Percentiles rank a stretch among this genome's conserved stretches.
phyloP scores from a whole-genome alignment of 2,113 vertebrate species.

The Henicopernis longicauda region DNA sequence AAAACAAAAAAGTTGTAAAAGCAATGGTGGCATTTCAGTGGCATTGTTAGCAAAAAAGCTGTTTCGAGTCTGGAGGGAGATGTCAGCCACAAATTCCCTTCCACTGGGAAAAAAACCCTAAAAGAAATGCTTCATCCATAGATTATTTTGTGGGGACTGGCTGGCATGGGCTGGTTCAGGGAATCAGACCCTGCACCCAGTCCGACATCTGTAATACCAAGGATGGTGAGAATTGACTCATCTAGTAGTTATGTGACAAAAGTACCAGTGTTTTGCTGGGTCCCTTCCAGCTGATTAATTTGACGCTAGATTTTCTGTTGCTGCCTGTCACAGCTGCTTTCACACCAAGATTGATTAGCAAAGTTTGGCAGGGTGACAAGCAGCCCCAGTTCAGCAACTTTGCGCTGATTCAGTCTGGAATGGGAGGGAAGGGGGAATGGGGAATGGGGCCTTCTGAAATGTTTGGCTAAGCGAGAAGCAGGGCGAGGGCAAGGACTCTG shows the following conservation, averaged over 20 bases:
- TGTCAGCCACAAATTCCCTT: not conserved
- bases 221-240: not conserved
- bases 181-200: not conserved
- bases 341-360: not conserved
- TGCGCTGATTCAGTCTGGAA: not conserved
- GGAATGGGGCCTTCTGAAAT: not conserved
- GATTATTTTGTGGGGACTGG: not conserved
- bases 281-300: constrained; percentile 10
- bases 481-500: not conserved
- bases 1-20: not conserved
- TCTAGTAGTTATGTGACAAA: not conserved
- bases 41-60: not conserved
- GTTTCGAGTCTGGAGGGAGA: not conserved
- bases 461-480: not conserved
- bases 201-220: not conserved
- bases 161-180: not conserved
- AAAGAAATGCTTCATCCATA: not conserved
- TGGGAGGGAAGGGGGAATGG: not conserved
- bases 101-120: not conserved
- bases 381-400: not conserved
- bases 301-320: not conserved
- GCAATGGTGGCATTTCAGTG: not conserved
- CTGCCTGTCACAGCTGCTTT: not conserved
- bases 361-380: not conserved
- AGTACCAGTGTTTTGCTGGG: not conserved